phyloP scores from a whole-genome alignment of 2,888 invertebrate species.

The Troides aeacus region DNA sequence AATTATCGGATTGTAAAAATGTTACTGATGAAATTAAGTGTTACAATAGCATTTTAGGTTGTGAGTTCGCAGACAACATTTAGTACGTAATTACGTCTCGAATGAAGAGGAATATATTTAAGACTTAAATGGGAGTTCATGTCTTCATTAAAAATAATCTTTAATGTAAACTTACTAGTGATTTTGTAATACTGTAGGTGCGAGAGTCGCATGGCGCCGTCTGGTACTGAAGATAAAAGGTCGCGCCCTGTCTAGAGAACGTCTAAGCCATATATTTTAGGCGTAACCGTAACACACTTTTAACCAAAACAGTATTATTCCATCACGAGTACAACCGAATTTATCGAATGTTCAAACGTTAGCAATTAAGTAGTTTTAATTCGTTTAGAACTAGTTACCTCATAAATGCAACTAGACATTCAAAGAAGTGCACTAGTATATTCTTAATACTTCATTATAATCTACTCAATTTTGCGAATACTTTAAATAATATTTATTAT shows the following conservation, averaged over 20 bases:
- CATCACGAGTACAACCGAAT: conserved; percentile 2
- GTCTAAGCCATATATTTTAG: conserved; percentile 21
- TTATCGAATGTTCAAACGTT: neutral
- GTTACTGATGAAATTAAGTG: no score
- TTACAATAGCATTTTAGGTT: no score
- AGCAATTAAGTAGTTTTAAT: neutral
- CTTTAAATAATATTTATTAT: no score
- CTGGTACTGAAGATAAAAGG: conserved; percentile 21
- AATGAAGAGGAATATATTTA: neutral
- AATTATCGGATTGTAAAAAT: no score
- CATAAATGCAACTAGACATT: neutral
- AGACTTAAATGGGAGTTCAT: neutral
- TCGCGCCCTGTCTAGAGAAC: conserved; percentile 22
- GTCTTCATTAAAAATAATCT: neutral
- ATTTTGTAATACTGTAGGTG: conserved; percentile 6
- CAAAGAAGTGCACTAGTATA: no score
- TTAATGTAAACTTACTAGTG: neutral
- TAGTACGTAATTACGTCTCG: no score
- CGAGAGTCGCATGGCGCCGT: conserved; percentile 18
- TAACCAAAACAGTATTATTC: conserved; percentile 16
- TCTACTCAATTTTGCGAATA: no score
- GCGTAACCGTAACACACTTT: neutral
- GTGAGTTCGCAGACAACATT: no score
- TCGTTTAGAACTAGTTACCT: neutral
- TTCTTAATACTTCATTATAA: no score